Percentiles rank a stretch among this genome's conserved stretches.
Evolutionary conservation across 64 coral and sea anemone species (phyloP).

Genomic region (Anthopleura sola): DNA sequence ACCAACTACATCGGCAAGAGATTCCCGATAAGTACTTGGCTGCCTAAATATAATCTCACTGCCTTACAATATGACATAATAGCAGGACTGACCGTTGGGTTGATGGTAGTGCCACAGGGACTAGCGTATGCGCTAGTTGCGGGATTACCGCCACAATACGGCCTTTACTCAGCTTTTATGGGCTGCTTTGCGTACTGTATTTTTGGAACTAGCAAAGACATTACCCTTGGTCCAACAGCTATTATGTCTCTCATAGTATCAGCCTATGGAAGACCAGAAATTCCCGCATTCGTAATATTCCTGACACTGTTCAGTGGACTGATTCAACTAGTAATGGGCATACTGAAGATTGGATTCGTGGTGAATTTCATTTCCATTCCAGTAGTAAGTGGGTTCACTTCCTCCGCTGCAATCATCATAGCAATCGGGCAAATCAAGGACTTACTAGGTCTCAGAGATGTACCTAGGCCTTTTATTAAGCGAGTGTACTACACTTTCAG

Average conservation of each 20-base stretch:
- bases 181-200: slow-evolving; percentile 90
- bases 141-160: slow-evolving; percentile 70
- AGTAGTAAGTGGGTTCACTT: slow-evolving; percentile 86
- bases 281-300: slow-evolving; percentile 46
- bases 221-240: slow-evolving; percentile 77
- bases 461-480: slow-evolving; percentile 62
- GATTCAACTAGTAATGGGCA: slow-evolving; percentile 86
- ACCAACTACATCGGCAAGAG: slow-evolving; percentile 55
- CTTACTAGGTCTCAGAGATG: slow-evolving; percentile 74
- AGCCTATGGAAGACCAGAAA: slow-evolving; percentile 66
- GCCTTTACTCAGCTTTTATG: slow-evolving; percentile 88
- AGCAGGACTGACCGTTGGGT: slow-evolving; percentile 73
- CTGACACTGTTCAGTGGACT: slow-evolving; percentile 77
- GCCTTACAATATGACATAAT: slow-evolving; percentile 76
- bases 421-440: slow-evolving; percentile 84
- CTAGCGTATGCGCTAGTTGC: slow-evolving; percentile 79
- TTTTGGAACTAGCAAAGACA: slow-evolving; percentile 91
- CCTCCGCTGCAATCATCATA: slow-evolving; percentile 87
- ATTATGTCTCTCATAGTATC: slow-evolving; percentile 95
- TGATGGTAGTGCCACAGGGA: slow-evolving; percentile 93
- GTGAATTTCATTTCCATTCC: slow-evolving; percentile 94
- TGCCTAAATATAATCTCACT: slow-evolving; percentile 51
- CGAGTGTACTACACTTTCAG: slow-evolving; percentile 81
- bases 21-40: slow-evolving; percentile 70
- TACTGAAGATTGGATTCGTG: slow-evolving; percentile 84